Evolutionary conservation across 2,888 invertebrate species (phyloP).

Genomic region (Euplexia lucipara): DNA sequence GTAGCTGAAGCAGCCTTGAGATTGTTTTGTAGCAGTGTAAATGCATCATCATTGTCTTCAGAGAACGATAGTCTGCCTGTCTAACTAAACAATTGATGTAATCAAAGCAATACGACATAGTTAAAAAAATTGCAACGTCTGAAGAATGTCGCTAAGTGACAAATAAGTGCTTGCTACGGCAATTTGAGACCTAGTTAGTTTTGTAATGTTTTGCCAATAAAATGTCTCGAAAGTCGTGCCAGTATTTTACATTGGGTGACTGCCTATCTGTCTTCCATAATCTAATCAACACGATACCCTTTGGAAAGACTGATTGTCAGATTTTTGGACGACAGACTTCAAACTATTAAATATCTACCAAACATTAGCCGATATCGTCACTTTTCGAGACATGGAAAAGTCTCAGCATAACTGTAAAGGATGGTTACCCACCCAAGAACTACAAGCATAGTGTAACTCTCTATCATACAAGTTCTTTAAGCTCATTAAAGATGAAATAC

Average conservation of each 20-base stretch:
- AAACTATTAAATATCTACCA: too few species aligned
- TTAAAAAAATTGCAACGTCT: conserved; percentile 1
- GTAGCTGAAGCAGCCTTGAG: neutral
- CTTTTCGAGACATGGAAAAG: too few species aligned
- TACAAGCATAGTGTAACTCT: too few species aligned
- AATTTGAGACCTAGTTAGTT: neutral
- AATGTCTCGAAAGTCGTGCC: neutral
- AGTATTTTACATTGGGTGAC: too few species aligned
- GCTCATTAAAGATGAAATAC: too few species aligned
- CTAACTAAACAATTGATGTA: conserved; percentile 7
- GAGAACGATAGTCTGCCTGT: neutral
- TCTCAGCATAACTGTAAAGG: too few species aligned
- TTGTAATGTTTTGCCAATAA: neutral
- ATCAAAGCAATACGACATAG: neutral
- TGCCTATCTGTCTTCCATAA: too few species aligned
- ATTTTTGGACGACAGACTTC: too few species aligned
- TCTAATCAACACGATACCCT: too few species aligned
- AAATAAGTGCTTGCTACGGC: conserved; percentile 6
- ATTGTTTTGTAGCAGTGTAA: neutral
- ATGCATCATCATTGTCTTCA: conserved; percentile 17
- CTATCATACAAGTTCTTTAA: too few species aligned
- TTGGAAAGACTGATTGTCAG: too few species aligned
- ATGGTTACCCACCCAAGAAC: too few species aligned
- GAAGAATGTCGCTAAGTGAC: conserved; percentile 1
- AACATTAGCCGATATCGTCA: neutral